phyloP scores from a whole-genome alignment of 1,140 invertebrate genomes.

The Solen grandis region DNA sequence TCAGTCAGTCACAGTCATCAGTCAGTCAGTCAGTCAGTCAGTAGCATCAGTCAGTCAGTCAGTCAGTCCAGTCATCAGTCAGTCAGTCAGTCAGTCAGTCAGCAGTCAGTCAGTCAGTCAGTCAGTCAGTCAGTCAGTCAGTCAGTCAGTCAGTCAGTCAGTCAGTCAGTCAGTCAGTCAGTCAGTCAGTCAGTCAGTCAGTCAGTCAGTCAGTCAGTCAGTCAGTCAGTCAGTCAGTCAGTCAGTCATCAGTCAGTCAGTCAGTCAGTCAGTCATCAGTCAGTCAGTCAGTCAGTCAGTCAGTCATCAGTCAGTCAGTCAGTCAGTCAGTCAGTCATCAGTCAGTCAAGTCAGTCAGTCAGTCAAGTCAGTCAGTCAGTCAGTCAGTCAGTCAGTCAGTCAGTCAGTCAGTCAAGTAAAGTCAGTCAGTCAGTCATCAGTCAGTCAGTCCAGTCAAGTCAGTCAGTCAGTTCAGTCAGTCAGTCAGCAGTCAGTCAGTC shows the following conservation, averaged over 20 bases:
- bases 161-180: constrained; percentile 41
- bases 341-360: constrained; percentile 55
- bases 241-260: too few species aligned
- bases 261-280: too few species aligned
- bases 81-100: constrained; percentile 46
- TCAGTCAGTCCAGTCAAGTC: constrained; percentile 42
- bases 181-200: constrained; percentile 62
- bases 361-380: constrained; percentile 39
- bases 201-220: constrained; percentile 55
- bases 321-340: constrained; percentile 58
- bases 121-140: constrained; percentile 48
- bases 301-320: constrained; percentile 38
- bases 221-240: constrained; percentile 43
- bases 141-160: constrained; percentile 43
- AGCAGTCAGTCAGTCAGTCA: too few species aligned
- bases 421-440: constrained; percentile 54
- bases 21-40: constrained; percentile 57
- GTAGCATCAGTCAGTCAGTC: constrained; percentile 55
- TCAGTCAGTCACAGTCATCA: constrained; percentile 60
- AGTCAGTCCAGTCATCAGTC: constrained; percentile 53
- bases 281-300: too few species aligned
- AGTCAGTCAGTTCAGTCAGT: too few species aligned
- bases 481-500: too few species aligned
- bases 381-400: constrained; percentile 47
- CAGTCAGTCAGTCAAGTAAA: constrained; percentile 60